A percentile compares a stretch with the other conserved stretches of the same genome.
Evolutionary conservation across 2,797 vertebrate species (phyloP).

Genomic region (Protonibea diacanthus): DNA sequence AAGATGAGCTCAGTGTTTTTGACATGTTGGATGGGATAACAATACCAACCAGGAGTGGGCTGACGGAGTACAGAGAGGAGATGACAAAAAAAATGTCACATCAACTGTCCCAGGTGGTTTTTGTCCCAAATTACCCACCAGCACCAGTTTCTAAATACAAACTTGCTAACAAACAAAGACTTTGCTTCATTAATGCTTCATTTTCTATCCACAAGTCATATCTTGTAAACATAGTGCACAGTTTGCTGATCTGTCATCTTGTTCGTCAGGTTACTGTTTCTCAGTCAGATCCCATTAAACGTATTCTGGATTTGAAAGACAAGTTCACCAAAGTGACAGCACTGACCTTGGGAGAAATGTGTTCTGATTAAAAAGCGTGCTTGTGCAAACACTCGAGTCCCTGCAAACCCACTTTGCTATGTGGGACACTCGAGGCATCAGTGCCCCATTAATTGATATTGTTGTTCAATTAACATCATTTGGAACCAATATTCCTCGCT

Average conservation of each 20-base stretch:
- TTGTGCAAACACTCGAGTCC: slow-evolving; percentile 2
- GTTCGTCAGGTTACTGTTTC: neutral
- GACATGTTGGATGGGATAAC: slow-evolving; percentile 19
- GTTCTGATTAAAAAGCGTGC: neutral
- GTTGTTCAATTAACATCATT: slow-evolving; percentile 57
- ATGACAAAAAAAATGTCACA: slow-evolving; percentile 28
- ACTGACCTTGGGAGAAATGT: neutral
- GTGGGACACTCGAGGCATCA: slow-evolving; percentile 54
- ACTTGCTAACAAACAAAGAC: neutral
- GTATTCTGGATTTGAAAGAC: neutral
- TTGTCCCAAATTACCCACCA: neutral
- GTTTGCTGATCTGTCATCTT: neutral
- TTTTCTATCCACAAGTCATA: neutral
- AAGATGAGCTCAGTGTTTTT: slow-evolving; percentile 14
- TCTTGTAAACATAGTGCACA: neutral
- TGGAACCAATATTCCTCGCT: slow-evolving; percentile 30
- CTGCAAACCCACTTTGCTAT: slow-evolving; percentile 59
- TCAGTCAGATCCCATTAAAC: neutral
- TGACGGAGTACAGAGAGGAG: slow-evolving; percentile 13
- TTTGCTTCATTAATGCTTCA: neutral
- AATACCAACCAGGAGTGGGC: slow-evolving; percentile 9
- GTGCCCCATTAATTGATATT: slow-evolving; percentile 55
- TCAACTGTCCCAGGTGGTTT: slow-evolving; percentile 20
- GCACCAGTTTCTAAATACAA: neutral
- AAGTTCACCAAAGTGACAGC: neutral